Percentiles rank a stretch among this genome's conserved stretches.
These are phyloP conservation scores for Acomys russatus DNA, from an alignment of 2,797 vertebrate species.

Conservation along the genomic window DNA sequence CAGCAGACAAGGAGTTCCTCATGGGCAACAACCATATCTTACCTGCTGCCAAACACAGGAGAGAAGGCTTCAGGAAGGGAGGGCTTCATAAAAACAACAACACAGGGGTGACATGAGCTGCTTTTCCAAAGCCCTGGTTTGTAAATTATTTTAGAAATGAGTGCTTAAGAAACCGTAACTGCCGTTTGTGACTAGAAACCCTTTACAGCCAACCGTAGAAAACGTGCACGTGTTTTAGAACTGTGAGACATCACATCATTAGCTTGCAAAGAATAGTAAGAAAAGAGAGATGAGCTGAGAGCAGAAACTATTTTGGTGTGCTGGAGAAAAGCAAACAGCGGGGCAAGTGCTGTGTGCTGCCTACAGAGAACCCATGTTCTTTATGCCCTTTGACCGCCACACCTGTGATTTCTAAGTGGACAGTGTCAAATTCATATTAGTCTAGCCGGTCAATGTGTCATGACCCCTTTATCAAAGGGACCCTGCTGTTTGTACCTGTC, in stretches of 20 bases:
- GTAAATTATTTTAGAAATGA: conserved; percentile 20
- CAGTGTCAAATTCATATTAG: not conserved
- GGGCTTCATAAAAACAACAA: not conserved
- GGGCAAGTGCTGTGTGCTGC: not conserved
- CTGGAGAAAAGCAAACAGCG: not conserved
- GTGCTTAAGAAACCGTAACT: conserved; percentile 18
- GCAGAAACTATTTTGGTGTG: not conserved
- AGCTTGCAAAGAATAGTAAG: conserved; percentile 36
- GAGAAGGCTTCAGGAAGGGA: too few relatives aligned
- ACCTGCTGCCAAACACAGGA: not conserved
- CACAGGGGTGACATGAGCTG: not conserved
- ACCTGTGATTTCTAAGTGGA: not conserved
- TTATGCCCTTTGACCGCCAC: not conserved
- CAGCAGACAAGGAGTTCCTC: not conserved
- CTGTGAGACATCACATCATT: conserved; percentile 16
- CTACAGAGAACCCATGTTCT: not conserved
- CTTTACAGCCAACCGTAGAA: not conserved
- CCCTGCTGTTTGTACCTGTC: not conserved
- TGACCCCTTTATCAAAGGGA: not conserved
- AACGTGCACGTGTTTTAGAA: conserved; percentile 19
- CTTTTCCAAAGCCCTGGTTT: not conserved
- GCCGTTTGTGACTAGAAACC: conserved; percentile 46
- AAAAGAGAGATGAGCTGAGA: not conserved
- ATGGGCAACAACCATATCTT: not conserved
- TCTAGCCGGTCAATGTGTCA: not conserved